Conservation (phyloP, 2,113 vertebrate genomes). For the Ophiodon elongatus region DNA sequence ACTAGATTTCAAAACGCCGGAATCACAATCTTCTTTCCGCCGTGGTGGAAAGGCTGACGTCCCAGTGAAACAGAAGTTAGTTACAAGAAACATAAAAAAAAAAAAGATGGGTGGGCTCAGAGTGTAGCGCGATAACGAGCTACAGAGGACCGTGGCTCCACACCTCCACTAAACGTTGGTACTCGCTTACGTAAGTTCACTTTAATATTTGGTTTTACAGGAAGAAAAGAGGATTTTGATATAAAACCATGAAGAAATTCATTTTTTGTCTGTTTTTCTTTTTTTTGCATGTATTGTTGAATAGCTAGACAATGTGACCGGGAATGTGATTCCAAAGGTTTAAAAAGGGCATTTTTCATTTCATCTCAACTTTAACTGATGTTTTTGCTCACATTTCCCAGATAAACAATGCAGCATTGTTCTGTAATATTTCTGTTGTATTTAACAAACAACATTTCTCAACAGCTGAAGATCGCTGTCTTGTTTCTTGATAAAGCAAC, state of each 20-base stretch:
- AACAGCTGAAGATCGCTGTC: no score
- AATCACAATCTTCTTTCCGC: not conserved
- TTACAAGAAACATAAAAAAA: no score
- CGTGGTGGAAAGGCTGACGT: no score
- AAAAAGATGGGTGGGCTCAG: not conserved
- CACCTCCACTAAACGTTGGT: no score
- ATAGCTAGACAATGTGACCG: not conserved
- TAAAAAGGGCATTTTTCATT: not conserved
- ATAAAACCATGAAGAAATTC: no score
- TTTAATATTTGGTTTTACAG: no score
- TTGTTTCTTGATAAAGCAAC: not conserved
- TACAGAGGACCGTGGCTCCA: no score
- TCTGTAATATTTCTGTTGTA: not conserved
- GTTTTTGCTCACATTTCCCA: not conserved
- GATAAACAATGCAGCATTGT: not conserved
- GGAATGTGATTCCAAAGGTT: not conserved
- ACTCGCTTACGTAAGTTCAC: no score
- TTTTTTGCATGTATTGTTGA: not conserved
- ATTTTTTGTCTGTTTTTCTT: no score
- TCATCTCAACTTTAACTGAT: not conserved
- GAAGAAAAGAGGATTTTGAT: no score
- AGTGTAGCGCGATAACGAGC: not conserved
- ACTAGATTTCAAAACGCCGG: not conserved
- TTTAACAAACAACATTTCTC: not conserved
- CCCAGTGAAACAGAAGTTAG: no score